Evolutionary conservation across 2,888 invertebrate species (phyloP).

Genomic region (Andrena trimmerana): DNA sequence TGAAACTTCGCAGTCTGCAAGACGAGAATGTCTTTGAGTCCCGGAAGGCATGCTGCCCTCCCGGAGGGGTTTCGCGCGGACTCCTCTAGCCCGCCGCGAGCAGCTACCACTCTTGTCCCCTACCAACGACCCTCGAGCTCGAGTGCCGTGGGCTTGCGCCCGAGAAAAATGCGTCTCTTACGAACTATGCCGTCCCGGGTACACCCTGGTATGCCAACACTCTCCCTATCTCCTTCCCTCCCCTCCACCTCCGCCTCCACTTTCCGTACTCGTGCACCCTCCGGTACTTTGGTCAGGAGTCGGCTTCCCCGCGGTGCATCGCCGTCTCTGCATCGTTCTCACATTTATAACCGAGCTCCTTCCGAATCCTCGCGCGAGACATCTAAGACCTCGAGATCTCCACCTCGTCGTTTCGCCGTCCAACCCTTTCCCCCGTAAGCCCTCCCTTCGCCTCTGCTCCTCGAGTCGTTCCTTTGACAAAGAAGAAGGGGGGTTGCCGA

Average conservation of each 20-base stretch:
- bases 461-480: conserved; percentile 57
- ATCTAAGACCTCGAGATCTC: not conserved
- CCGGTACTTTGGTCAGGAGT: not conserved
- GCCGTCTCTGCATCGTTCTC: not conserved
- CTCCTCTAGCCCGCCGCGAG: conserved; percentile 40
- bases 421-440: not conserved
- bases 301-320: conserved; percentile 10
- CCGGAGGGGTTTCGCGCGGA: conserved; percentile 54
- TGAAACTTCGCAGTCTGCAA: conserved; percentile 81
- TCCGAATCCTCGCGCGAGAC: not conserved
- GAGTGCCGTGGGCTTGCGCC: conserved; percentile 66
- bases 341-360: not conserved
- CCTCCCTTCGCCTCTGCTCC: conserved; percentile 4
- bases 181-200: conserved; percentile 73
- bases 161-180: conserved; percentile 76
- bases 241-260: not conserved
- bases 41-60: conserved; percentile 78
- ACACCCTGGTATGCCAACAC: conserved; percentile 69
- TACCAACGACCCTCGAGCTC: conserved; percentile 58
- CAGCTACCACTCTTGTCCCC: conserved; percentile 48
- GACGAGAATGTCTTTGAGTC: conserved; percentile 85
- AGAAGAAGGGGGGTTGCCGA: conserved; percentile 57
- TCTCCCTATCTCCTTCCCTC: conserved; percentile 33
- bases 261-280: not conserved
- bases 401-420: not conserved